Conservation (phyloP, 2,113 vertebrate genomes). For the Phalacrocorax aristotelis region DNA sequence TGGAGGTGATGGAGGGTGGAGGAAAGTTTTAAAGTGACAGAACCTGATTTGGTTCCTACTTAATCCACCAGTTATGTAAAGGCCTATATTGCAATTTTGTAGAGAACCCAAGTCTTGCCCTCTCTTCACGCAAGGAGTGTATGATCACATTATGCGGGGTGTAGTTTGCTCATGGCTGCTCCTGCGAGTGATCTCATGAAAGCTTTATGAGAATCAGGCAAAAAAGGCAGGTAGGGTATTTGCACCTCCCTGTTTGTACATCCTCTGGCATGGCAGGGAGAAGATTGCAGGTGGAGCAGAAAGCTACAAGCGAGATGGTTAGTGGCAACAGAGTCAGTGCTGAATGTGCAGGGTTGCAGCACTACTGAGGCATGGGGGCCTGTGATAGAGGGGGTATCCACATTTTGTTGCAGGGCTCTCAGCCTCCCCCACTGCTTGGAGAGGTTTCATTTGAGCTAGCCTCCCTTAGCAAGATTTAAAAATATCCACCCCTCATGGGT, state of each 20-base stretch:
- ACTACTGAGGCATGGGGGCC: fast-evolving
- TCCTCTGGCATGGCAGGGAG: neutral
- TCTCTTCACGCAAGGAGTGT: conserved; percentile 44
- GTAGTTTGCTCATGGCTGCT: neutral
- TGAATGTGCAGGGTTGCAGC: neutral
- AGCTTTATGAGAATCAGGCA: neutral
- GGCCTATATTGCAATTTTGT: conserved; percentile 22
- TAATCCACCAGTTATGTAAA: conserved; percentile 54
- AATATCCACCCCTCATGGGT: neutral
- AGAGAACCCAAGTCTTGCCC: conserved; percentile 43
- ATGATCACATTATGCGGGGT: neutral
- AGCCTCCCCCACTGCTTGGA: neutral
- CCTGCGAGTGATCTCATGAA: neutral
- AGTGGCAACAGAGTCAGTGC: neutral
- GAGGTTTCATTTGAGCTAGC: neutral
- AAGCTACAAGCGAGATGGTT: neutral
- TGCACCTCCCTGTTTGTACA: neutral
- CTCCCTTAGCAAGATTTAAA: neutral
- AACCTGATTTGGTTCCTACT: conserved; percentile 62
- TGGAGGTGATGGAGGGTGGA: conserved; percentile 65
- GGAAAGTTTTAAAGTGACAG: conserved; percentile 72
- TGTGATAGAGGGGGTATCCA: neutral
- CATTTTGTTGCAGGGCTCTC: neutral
- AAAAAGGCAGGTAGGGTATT: neutral
- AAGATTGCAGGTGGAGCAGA: neutral